Evolutionary conservation across 2,797 vertebrate species (phyloP).

Genomic region (Myotis myotis): DNA sequence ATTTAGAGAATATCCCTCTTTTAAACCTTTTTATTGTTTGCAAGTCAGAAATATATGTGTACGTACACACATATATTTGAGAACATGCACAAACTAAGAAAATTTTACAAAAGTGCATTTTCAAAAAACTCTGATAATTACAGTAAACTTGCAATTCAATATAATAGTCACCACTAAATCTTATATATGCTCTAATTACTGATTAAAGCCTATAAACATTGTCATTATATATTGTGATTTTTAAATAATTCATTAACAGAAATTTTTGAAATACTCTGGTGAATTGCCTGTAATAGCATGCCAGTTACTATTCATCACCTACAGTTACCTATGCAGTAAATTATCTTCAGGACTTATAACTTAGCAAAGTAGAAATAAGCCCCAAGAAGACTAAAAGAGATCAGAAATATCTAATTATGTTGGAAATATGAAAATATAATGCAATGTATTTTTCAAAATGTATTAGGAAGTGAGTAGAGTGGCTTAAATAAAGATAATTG

Average conservation of each 20-base stretch:
- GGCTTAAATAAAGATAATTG: slow-evolving; percentile 37
- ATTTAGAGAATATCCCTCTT: neutral
- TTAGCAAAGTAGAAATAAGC: neutral
- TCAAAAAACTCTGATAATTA: neutral
- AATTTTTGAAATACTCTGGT: neutral
- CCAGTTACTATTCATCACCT: neutral
- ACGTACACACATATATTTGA: neutral
- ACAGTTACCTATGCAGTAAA: neutral
- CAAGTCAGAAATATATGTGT: neutral
- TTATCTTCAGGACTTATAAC: neutral
- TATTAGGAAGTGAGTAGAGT: neutral
- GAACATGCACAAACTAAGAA: neutral
- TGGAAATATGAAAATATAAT: neutral
- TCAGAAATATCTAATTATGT: neutral
- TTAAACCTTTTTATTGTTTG: neutral
- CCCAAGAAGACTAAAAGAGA: neutral
- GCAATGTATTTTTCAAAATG: neutral
- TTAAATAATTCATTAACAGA: neutral
- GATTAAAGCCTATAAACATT: neutral
- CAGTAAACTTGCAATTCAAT: neutral
- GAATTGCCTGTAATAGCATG: neutral
- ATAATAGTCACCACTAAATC: neutral
- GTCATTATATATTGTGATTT: neutral
- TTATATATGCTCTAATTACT: neutral
- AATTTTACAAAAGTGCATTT: neutral